Base-by-base conservation (phyloP, 2,888 invertebrate genomes). In the Dryomyza anilis region DNA sequence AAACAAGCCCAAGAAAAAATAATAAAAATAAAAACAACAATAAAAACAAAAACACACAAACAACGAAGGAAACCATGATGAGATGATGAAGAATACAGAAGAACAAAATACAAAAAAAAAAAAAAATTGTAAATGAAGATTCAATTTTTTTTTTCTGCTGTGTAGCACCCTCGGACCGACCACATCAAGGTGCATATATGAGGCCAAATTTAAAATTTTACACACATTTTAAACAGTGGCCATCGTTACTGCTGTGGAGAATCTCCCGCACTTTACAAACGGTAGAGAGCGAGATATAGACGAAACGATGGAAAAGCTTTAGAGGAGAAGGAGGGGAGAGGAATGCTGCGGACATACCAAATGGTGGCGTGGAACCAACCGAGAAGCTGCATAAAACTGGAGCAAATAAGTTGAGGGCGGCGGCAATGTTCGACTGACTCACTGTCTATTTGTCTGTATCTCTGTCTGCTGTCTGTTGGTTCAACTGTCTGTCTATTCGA, bases 101-200 rank as follows among this genome's bases (percentile, higher is more conserved):
- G n/a, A n/a, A n/a, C n/a, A n/a, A n/a, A n/a, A n/a, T n/a, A n/a
- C n/a, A n/a, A n/a, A n/a, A n/a, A n/a, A n/a, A n/a, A n/a, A n/a
- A n/a, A n/a, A n/a, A n/a, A n/a, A n/a, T n/a, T n/a, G n/a, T n/a
- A n/a, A n/a, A n/a, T n/a, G n/a, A n/a, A n/a, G n/a, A n/a, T n/a
- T n/a, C n/a, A n/a, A n/a, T n/a, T n/a, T n/a, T n/a, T n/a, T n/a
- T n/a, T n/a, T n/a, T n/a, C n/a, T n/a, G n/a, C n/a, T n/a, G n/a
- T 8, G 12, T 25, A 12, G 19, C 23, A 43, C 33, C 68, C 67
- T 55, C 63, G 62, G 52, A 64, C 65, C 68, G 64, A 59, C 67
- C 58, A 59, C 70, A 61, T 43, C 64, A 64, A 45, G 50, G 53
- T 21, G n/a, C 48, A 43, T 48, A 21, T 48, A 59, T 30, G 59